Conservation (phyloP, 2,888 invertebrate species). For the Portevinia maculata region DNA sequence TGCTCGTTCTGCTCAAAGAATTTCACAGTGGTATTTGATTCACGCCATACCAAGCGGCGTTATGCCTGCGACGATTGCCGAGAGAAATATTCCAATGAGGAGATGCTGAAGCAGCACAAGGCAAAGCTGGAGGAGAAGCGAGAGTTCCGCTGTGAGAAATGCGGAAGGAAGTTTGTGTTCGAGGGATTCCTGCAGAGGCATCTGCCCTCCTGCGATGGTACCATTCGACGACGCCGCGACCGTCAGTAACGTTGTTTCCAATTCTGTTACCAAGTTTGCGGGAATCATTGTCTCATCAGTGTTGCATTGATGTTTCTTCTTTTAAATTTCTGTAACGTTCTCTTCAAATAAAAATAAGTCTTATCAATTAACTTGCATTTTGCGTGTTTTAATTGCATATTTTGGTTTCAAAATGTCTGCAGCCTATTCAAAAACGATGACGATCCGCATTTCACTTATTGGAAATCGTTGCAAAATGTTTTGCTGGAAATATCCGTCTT, state of each 20-base stretch:
- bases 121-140: slow-evolving; percentile 81
- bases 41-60: slow-evolving; percentile 81
- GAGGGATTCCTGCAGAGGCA: slow-evolving; percentile 82
- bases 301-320: slow-evolving; percentile 18
- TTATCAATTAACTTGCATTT: slow-evolving; percentile 10
- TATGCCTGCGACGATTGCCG: slow-evolving; percentile 82
- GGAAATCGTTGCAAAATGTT: too few species aligned
- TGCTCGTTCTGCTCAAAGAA: slow-evolving; percentile 81
- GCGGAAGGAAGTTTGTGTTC: slow-evolving; percentile 82
- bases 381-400: neutral
- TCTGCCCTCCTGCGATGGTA: slow-evolving; percentile 81
- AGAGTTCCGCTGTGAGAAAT: slow-evolving; percentile 81
- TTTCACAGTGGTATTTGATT: slow-evolving; percentile 82
- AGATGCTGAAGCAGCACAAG: slow-evolving; percentile 80
- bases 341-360: slow-evolving; percentile 57
- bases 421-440: too few species aligned
- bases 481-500: too few species aligned
- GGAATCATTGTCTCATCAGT: neutral
- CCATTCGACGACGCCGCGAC: slow-evolving; percentile 81
- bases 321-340: slow-evolving; percentile 47
- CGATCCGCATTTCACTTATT: too few species aligned
- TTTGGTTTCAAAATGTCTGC: too few species aligned
- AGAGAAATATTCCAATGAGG: slow-evolving; percentile 82
- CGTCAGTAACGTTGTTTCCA: too few species aligned
- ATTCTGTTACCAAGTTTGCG: neutral